A percentile compares a stretch with the other conserved stretches of the same genome.
Evolutionary conservation across 1,140 invertebrate species (phyloP).

Genomic region (Lasioglossum albipes): DNA sequence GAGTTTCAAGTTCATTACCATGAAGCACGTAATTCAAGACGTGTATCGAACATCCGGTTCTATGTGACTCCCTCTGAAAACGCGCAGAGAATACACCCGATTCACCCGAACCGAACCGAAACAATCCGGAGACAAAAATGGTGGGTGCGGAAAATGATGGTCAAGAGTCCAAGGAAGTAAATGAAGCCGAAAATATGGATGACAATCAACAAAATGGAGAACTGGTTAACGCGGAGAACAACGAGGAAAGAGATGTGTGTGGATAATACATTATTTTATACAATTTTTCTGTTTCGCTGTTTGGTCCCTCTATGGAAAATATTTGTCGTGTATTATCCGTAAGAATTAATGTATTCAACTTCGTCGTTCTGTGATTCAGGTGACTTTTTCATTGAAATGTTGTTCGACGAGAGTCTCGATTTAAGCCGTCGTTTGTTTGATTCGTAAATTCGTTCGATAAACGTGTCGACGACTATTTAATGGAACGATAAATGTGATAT

Average conservation of each 20-base stretch:
- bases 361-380: not conserved
- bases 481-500: not conserved
- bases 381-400: not conserved
- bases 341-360: conserved; percentile 5
- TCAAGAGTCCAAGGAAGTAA: conserved; percentile 46
- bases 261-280: conserved; percentile 15
- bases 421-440: not conserved
- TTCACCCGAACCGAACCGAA: conserved; percentile 2
- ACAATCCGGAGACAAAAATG: conserved; percentile 48
- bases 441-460: not conserved
- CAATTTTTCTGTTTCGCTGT: conserved; percentile 6
- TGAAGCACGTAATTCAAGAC: not conserved
- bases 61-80: conserved; percentile 32
- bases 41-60: conserved; percentile 32
- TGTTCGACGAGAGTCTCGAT: not conserved
- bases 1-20: conserved; percentile 17
- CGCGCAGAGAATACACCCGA: not conserved
- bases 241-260: conserved; percentile 66
- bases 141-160: conserved; percentile 54
- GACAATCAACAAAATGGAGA: conserved; percentile 63
- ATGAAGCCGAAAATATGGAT: conserved; percentile 57
- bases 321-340: conserved; percentile 6
- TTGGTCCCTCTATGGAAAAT: not conserved
- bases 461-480: not conserved
- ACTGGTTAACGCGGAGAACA: conserved; percentile 57